These are phyloP conservation scores for Sitta europaea DNA, from an alignment of 2,113 vertebrate species.

Conservation along the genomic window DNA sequence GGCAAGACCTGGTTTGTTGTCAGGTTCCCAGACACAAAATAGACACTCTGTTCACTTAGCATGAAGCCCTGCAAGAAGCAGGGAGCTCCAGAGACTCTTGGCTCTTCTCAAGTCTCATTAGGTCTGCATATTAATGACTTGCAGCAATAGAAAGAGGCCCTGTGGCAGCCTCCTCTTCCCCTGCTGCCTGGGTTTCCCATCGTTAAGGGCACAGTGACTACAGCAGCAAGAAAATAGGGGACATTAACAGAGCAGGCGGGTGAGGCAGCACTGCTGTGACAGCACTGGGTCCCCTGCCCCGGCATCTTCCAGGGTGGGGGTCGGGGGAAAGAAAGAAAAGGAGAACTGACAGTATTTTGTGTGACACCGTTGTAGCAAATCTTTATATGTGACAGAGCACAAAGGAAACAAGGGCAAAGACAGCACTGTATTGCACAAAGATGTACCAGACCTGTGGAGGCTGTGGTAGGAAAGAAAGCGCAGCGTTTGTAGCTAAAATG, in stretches of 20 bases:
- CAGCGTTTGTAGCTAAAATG: not conserved
- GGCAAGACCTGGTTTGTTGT: slow-evolving; percentile 82
- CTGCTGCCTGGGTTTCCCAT: slow-evolving; percentile 68
- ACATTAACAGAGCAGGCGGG: not conserved
- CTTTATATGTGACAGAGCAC: not conserved
- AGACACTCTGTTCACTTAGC: slow-evolving; percentile 81
- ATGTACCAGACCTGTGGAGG: not conserved
- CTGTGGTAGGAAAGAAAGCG: not conserved
- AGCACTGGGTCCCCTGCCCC: not conserved
- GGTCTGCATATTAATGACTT: slow-evolving; percentile 89
- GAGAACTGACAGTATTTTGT: not conserved
- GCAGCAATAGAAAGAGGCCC: slow-evolving; percentile 78
- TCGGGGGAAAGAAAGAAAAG: not conserved
- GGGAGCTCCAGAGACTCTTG: slow-evolving; percentile 79
- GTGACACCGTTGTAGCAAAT: not conserved
- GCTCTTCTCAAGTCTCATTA: slow-evolving; percentile 85
- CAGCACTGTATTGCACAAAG: not conserved
- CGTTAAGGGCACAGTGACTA: slow-evolving; percentile 50
- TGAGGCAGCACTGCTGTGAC: not conserved
- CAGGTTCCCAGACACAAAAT: slow-evolving; percentile 84
- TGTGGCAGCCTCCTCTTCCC: slow-evolving; percentile 66
- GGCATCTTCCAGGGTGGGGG: not conserved
- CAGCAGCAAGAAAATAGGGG: slow-evolving; percentile 24
- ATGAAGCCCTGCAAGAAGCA: slow-evolving; percentile 81
- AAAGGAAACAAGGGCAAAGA: not conserved